phyloP scores from a whole-genome alignment of 2,113 vertebrate genomes.

The Pteropus alecto region DNA sequence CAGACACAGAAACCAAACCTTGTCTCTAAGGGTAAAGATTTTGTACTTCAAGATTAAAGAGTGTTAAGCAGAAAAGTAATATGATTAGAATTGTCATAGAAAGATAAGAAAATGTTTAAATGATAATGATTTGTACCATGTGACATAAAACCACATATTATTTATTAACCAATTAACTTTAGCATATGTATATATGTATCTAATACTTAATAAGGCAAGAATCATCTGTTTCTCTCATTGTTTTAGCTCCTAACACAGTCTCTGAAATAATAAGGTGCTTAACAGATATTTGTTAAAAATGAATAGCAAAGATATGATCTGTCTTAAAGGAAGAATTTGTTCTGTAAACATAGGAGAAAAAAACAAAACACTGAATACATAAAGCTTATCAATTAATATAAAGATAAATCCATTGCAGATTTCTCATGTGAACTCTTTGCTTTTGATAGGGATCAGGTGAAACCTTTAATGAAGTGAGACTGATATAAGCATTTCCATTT shows the following conservation, averaged over 20 bases:
- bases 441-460: neutral
- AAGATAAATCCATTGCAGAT: neutral
- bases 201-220: neutral
- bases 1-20: neutral
- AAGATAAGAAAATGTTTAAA: neutral
- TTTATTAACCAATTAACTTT: neutral
- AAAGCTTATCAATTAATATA: neutral
- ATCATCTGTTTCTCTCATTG: neutral
- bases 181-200: neutral
- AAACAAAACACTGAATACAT: neutral
- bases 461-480: neutral
- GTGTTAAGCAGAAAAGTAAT: neutral
- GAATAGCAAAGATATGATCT: neutral
- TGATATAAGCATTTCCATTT: neutral
- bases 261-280: neutral
- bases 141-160: neutral
- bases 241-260: neutral
- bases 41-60: neutral
- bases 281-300: neutral
- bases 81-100: neutral
- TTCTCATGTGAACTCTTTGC: neutral
- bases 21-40: neutral
- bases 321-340: neutral
- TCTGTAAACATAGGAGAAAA: too few relatives aligned
- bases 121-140: neutral